A percentile compares a stretch with the other conserved stretches of the same genome.
Conservation (phyloP, 1,140 invertebrate species). For the Anoplophora glabripennis region DNA sequence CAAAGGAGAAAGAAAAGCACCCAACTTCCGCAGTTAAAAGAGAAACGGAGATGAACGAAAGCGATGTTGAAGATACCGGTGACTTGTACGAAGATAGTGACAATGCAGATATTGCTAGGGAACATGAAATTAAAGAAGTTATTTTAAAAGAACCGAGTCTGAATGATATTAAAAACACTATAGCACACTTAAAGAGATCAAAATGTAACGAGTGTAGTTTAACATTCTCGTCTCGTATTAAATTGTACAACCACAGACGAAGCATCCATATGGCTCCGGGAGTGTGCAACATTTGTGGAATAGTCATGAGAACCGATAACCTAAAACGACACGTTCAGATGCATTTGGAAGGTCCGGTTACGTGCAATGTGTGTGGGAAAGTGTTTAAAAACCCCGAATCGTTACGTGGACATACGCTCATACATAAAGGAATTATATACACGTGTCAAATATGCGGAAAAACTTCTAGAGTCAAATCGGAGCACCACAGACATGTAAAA, state of each 20-base stretch:
- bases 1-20: conserved; percentile 12
- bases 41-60: too few species aligned
- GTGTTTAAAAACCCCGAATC: conserved; percentile 38
- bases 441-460: conserved; percentile 38
- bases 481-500: conserved; percentile 36
- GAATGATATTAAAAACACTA: conserved; percentile 11
- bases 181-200: conserved; percentile 25
- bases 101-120: not conserved
- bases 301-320: conserved; percentile 35
- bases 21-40: too few species aligned
- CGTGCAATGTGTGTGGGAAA: conserved; percentile 34
- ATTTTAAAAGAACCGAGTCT: not conserved
- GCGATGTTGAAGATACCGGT: too few species aligned
- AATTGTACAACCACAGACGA: conserved; percentile 36
- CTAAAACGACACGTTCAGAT: conserved; percentile 35
- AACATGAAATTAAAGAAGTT: conserved; percentile 1
- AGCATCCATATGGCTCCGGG: conserved; percentile 31
- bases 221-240: conserved; percentile 31
- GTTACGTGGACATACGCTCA: conserved; percentile 29
- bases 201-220: conserved; percentile 33
- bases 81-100: too few species aligned
- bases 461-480: conserved; percentile 31
- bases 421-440: conserved; percentile 29
- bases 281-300: conserved; percentile 39
- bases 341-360: conserved; percentile 30